phyloP scores from a whole-genome alignment of 1,140 invertebrate genomes.

The Varroa destructor region DNA sequence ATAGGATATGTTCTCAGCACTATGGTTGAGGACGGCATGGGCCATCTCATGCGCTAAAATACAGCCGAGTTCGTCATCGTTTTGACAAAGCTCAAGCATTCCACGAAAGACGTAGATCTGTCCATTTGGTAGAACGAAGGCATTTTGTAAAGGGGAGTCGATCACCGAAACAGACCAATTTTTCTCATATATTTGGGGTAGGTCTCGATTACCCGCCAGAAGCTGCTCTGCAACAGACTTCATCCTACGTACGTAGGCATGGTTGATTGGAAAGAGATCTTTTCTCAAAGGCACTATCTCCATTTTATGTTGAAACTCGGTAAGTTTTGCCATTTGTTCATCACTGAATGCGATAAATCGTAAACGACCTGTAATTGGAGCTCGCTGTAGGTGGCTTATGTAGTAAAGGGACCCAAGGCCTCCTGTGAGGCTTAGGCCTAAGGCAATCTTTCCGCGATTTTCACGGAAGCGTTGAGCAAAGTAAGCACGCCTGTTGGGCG shows the following conservation, averaged over 20 bases:
- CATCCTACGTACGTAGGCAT: constrained; percentile 40
- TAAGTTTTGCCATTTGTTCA: constrained; percentile 43
- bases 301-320: constrained; percentile 40
- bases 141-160: constrained; percentile 42
- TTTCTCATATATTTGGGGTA: constrained; percentile 40
- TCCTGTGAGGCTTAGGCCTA: constrained; percentile 30
- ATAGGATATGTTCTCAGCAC: constrained; percentile 46
- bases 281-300: constrained; percentile 38
- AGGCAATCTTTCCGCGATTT: constrained; percentile 37
- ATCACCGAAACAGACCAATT: constrained; percentile 46
- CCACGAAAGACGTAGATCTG: constrained; percentile 52
- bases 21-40: constrained; percentile 50
- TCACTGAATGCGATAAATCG: constrained; percentile 46
- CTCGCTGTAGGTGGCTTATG: constrained; percentile 43
- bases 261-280: constrained; percentile 38
- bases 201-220: constrained; percentile 43
- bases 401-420: constrained; percentile 40
- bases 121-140: constrained; percentile 49
- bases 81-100: constrained; percentile 46
- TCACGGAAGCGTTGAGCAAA: constrained; percentile 37
- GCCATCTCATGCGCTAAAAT: constrained; percentile 54
- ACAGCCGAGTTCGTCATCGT: constrained; percentile 50
- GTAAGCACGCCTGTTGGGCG: constrained; percentile 37
- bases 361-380: constrained; percentile 45
- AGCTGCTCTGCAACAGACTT: constrained; percentile 40